These are phyloP conservation scores for Drosophila subpulchrella DNA, from an alignment of 1,140 invertebrate species.

Conservation along the genomic window DNA sequence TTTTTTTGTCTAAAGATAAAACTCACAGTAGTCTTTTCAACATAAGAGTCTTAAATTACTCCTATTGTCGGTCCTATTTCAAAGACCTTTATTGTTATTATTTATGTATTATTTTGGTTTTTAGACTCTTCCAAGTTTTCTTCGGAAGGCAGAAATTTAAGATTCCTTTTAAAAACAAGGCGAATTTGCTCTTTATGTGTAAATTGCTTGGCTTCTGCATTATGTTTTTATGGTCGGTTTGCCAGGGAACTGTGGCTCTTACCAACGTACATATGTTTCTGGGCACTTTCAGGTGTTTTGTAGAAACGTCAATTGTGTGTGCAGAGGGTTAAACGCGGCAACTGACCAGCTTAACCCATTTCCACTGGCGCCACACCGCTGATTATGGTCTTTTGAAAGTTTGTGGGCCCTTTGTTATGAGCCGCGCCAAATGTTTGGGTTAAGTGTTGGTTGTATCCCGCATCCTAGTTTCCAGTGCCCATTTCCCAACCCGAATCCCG, in stretches of 20 bases:
- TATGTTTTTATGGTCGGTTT: neutral
- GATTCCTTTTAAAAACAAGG: neutral
- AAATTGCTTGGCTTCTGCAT: neutral
- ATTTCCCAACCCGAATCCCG: neutral
- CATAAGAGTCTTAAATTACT: too few relatives aligned
- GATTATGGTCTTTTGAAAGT: constrained; percentile 24
- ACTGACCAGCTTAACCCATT: constrained; percentile 33
- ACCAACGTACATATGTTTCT: neutral
- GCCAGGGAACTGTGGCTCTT: neutral
- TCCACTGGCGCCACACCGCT: constrained; percentile 3
- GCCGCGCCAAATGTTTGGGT: constrained; percentile 34
- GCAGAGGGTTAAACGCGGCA: constrained; percentile 12
- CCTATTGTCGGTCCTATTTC: too few relatives aligned
- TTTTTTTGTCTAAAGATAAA: too few relatives aligned
- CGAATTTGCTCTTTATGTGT: neutral
- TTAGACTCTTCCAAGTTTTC: neutral
- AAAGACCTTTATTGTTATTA: too few relatives aligned
- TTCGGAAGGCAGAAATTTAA: neutral
- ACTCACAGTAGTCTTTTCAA: too few relatives aligned
- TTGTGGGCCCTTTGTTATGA: constrained; percentile 28
- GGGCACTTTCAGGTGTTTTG: constrained; percentile 5
- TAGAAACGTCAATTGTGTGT: neutral
- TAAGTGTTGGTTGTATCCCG: constrained; percentile 32
- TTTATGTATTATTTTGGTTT: too few relatives aligned
- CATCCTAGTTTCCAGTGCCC: neutral